Percentiles rank a stretch among this genome's conserved stretches.
Conservation (phyloP, 1,140 invertebrate genomes). For the Ceratoteleas bidentatus region DNA sequence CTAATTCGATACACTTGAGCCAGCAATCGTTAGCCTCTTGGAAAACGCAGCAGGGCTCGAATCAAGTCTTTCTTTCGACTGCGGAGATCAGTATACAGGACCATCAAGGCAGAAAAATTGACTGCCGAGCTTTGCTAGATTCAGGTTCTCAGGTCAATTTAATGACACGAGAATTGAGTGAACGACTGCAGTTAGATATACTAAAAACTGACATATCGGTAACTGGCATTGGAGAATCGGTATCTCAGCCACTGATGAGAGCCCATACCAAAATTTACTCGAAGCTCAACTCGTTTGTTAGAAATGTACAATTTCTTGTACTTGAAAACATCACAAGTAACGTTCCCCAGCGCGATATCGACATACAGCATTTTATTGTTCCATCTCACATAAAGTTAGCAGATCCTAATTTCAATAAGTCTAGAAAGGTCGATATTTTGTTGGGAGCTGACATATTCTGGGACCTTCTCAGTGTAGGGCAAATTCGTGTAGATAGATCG, state of each 20-base stretch:
- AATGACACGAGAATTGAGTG: not conserved
- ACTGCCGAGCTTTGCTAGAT: not conserved
- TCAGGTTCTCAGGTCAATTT: conserved; percentile 1
- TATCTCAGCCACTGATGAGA: not conserved
- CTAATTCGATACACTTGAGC: not conserved
- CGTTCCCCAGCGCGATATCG: not conserved
- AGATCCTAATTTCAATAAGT: not conserved
- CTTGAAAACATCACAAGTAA: too few relatives aligned
- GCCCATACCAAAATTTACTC: not conserved
- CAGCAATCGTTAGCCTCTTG: not conserved
- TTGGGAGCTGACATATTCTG: not conserved
- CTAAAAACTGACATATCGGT: not conserved
- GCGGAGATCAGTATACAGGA: not conserved
- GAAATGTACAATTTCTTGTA: not conserved
- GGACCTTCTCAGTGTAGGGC: not conserved
- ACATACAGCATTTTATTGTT: not conserved
- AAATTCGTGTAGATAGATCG: not conserved
- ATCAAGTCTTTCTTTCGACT: not conserved
- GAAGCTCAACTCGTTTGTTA: not conserved
- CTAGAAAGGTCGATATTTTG: not conserved
- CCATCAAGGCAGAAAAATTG: not conserved
- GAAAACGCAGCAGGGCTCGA: not conserved
- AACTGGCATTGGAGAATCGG: not conserved
- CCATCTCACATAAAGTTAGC: not conserved
- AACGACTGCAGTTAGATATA: not conserved